phyloP scores from a whole-genome alignment of 1,140 invertebrate genomes.

The Coelopa frigida region DNA sequence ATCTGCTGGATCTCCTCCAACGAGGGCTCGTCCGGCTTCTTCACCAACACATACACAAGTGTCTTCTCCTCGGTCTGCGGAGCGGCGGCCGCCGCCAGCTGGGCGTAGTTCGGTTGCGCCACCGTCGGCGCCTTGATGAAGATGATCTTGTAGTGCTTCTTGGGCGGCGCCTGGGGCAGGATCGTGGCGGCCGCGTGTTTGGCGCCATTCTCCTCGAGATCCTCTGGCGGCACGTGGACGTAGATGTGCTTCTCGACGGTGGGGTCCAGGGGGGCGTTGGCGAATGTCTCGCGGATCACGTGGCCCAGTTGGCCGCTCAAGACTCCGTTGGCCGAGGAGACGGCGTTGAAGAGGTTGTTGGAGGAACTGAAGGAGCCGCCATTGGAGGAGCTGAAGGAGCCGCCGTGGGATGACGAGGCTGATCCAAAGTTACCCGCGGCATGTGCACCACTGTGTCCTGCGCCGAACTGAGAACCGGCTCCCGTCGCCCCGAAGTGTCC shows the following conservation, averaged over 20 bases:
- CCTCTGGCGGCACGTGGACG: conserved; percentile 55
- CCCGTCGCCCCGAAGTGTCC: not conserved
- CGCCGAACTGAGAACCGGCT: not conserved
- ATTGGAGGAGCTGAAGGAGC: not conserved
- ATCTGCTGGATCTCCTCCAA: conserved; percentile 67
- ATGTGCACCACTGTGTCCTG: not conserved
- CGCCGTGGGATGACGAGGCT: not conserved
- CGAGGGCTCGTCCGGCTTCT: conserved; percentile 55
- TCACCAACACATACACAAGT: conserved; percentile 72
- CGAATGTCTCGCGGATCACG: conserved; percentile 18
- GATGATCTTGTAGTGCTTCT: conserved; percentile 77
- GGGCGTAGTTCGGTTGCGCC: conserved; percentile 55
- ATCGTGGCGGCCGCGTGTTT: not conserved
- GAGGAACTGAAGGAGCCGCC: not conserved
- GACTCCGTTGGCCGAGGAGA: too few species aligned
- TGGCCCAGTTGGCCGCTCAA: conserved; percentile 11
- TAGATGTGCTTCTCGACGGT: conserved; percentile 35
- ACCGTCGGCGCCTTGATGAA: conserved; percentile 72
- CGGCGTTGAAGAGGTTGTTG: too few species aligned
- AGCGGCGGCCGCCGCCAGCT: conserved; percentile 44
- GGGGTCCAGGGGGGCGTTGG: conserved; percentile 16
- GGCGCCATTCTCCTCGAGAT: conserved; percentile 27
- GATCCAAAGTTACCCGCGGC: not conserved
- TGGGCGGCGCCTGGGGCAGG: conserved; percentile 44
- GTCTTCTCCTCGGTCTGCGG: conserved; percentile 69